Evolutionary conservation across 1,140 invertebrate genomes (phyloP), one percentile per base, ranked within the genome.

Genomic region (Eufriesea mexicana): DNA sequence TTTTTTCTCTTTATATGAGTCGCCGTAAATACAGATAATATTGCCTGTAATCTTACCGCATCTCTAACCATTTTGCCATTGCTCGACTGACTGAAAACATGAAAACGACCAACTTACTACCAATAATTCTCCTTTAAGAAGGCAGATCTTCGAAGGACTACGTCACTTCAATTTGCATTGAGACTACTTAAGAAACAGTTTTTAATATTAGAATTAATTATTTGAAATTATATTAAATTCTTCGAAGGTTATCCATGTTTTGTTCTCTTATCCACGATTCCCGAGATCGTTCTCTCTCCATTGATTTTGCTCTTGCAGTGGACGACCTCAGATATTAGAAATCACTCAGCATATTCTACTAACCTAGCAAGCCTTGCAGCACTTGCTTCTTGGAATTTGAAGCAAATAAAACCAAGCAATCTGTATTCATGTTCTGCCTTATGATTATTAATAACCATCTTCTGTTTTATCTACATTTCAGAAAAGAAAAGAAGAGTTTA

Each of bases 401-500:
- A 80, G 77, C 64, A 35, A 86, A 75, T 67, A 47, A 75, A 83
- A 80, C 35, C 49, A 86, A 80, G 25, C 57, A 42, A 61, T 47
- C 61, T 62, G 42, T 55, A 51, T 54, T 54, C 5, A 47, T 1
- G 9, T 9, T 5, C 23, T 12, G 0, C 9, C 10, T 14, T n/a
- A 18, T 16, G 1, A 57, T n/a, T 9, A 14, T 5, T 14, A 77
- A 45, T 73, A 49, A 70, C 23, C 51, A 51, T 47, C 7, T 76
- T 25, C 20, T 6, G 7, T 70, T 16, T 73, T 71, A 16, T 25
- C 16, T 45, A 83, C 86, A 85, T 95, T 95, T 10, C 94, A 97
- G 97, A 98, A 78, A 97, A 97, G 92, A 98, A 98, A 92, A 95
- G 97, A 78, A 95, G 97, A 59, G 95, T 98, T 71, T 99, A 99